Evolutionary conservation across 2,113 vertebrate species (phyloP).

Genomic region (Vireo altiloquus): DNA sequence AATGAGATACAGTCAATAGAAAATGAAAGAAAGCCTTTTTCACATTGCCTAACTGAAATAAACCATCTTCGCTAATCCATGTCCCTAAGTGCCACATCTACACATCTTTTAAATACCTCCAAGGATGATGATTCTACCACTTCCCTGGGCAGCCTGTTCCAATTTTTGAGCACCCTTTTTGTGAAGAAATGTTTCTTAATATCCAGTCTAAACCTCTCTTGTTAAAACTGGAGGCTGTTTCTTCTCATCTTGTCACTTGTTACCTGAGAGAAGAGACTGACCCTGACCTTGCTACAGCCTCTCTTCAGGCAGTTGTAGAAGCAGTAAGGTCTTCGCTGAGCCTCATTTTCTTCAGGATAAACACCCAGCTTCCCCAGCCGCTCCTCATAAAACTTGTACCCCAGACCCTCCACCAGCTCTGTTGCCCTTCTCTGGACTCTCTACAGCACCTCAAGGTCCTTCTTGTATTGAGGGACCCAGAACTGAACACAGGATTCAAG

Average conservation of each 20-base stretch:
- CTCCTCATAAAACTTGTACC: neutral
- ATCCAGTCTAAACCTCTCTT: neutral
- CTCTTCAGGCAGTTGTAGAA: neutral
- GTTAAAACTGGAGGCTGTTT: neutral
- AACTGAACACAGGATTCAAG: neutral
- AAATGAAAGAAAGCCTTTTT: neutral
- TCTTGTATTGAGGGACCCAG: neutral
- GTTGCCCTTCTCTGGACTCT: neutral
- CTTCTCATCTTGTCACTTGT: neutral
- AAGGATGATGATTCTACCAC: neutral
- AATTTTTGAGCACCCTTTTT: neutral
- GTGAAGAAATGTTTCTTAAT: neutral
- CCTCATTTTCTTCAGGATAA: neutral
- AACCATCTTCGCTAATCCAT: neutral
- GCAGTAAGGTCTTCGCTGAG: neutral
- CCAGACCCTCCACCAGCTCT: neutral
- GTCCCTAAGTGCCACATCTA: neutral
- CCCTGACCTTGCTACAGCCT: neutral
- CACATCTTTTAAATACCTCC: neutral
- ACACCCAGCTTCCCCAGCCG: accelerated
- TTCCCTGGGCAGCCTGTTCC: neutral
- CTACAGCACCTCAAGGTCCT: neutral
- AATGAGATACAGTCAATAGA: neutral
- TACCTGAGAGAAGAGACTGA: neutral
- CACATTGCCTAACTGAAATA: neutral